These are phyloP conservation scores for Scleropages formosus DNA, from an alignment of 2,797 vertebrate genomes.

Conservation along the genomic window DNA sequence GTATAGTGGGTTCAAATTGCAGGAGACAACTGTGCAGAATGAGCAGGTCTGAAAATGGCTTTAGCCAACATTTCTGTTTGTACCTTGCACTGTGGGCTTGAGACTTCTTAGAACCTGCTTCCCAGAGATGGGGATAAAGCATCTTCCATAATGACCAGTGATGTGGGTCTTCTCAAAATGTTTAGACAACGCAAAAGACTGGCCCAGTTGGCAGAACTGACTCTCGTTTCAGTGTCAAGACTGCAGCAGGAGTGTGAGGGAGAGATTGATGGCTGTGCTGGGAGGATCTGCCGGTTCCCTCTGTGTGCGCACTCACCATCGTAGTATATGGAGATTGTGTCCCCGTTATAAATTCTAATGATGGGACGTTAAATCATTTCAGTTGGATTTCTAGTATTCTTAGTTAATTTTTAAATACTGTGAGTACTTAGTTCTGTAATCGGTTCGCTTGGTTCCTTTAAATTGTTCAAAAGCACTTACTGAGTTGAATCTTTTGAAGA, in stretches of 20 bases:
- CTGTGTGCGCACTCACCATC: background rate
- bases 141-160: background rate
- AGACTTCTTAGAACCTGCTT: background rate
- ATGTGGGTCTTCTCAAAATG: background rate
- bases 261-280: too few species aligned
- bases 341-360: background rate
- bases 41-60: constrained; percentile 1
- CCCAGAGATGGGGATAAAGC: background rate
- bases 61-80: constrained; percentile 9
- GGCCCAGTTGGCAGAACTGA: too few species aligned
- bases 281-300: background rate
- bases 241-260: too few species aligned
- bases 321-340: background rate
- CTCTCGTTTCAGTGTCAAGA: too few species aligned
- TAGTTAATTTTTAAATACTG: constrained; percentile 27
- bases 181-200: too few species aligned
- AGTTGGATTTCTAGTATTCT: background rate
- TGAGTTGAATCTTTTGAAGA: constrained; percentile 14
- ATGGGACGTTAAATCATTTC: constrained; percentile 8
- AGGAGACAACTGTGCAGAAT: constrained; percentile 3
- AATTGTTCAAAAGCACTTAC: constrained; percentile 31
- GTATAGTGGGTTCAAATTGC: background rate
- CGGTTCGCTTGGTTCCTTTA: constrained; percentile 2
- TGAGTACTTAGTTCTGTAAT: constrained; percentile 26
- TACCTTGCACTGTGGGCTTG: background rate